A percentile compares a stretch with the other conserved stretches of the same genome.
Evolutionary conservation across 35 echinoderm and acorn worm species (phyloP).

Genomic region (Lytechinus pictus): DNA sequence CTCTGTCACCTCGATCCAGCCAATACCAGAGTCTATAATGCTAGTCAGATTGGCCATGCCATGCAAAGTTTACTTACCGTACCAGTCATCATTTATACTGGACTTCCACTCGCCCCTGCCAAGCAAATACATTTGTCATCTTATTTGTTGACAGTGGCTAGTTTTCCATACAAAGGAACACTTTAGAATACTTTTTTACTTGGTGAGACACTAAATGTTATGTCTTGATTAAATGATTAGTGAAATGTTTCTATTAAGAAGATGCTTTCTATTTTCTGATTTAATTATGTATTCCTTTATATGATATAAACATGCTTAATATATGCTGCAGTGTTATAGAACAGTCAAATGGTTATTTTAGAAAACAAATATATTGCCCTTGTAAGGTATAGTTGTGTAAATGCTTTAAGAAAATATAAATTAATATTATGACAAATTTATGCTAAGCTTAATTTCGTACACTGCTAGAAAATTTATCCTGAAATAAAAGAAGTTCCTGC

Average conservation of each 20-base stretch:
- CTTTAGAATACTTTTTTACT: neutral
- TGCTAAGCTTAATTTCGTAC: neutral
- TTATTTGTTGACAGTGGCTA: neutral
- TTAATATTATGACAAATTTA: neutral
- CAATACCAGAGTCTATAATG: neutral
- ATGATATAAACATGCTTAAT: too few species aligned
- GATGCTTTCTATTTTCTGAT: neutral
- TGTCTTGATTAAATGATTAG: neutral
- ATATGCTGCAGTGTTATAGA: too few species aligned
- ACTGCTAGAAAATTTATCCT: neutral
- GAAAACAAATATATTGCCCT: too few species aligned
- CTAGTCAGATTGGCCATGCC: neutral
- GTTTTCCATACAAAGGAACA: neutral
- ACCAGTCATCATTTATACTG: neutral
- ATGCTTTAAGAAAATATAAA: neutral
- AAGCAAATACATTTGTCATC: slow-evolving; percentile 5
- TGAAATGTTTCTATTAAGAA: neutral
- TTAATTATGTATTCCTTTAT: too few species aligned
- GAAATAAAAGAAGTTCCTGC: neutral
- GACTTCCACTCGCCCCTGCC: neutral
- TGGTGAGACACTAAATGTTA: neutral
- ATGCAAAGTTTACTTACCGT: neutral
- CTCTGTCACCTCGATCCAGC: neutral
- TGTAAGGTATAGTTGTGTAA: neutral
- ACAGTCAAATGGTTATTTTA: too few species aligned